Conservation (phyloP, 1,140 invertebrate species). For the Forficula auricularia region DNA sequence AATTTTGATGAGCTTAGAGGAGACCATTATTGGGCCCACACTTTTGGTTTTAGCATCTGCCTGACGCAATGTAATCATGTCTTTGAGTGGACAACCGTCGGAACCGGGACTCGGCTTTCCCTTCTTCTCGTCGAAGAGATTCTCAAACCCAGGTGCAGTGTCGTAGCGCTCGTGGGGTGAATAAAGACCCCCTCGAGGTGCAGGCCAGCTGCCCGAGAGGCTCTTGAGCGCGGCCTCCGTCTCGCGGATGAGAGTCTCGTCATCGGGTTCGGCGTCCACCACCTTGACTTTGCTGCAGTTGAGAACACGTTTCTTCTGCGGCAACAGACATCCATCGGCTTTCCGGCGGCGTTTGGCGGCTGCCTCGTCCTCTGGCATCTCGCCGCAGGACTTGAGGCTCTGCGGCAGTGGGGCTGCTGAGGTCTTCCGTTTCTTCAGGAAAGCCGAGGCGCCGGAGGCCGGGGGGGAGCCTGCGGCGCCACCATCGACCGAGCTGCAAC, state of each 20-base stretch:
- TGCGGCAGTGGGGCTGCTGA: slow-evolving; percentile 19
- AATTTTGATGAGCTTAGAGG: no score
- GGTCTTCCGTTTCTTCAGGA: slow-evolving; percentile 38
- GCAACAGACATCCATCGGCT: slow-evolving; percentile 27
- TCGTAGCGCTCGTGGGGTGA: slow-evolving; percentile 49
- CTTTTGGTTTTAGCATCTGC: no score
- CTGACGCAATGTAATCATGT: slow-evolving; percentile 40
- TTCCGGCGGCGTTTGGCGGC: slow-evolving; percentile 31
- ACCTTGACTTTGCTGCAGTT: slow-evolving; percentile 15
- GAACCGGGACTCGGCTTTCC: slow-evolving; percentile 18
- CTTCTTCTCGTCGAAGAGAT: slow-evolving; percentile 67
- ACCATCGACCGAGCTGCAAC: no score
- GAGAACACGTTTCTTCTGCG: slow-evolving; percentile 42
- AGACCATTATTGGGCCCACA: no score
- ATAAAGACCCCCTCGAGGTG: slow-evolving; percentile 38
- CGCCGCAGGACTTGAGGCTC: no score
- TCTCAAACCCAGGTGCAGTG: slow-evolving; percentile 49
- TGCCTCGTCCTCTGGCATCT: slow-evolving; percentile 14
- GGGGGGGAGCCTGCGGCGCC: no score
- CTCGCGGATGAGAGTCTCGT: slow-evolving; percentile 64
- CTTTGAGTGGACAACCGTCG: slow-evolving; percentile 26
- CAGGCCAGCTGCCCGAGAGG: slow-evolving; percentile 62
- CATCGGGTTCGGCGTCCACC: slow-evolving; percentile 33
- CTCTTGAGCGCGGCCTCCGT: slow-evolving; percentile 70
- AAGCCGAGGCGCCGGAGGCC: slow-evolving; percentile 17